phyloP scores from a whole-genome alignment of 2,888 invertebrate genomes.

The Tetragonula carbonaria region DNA sequence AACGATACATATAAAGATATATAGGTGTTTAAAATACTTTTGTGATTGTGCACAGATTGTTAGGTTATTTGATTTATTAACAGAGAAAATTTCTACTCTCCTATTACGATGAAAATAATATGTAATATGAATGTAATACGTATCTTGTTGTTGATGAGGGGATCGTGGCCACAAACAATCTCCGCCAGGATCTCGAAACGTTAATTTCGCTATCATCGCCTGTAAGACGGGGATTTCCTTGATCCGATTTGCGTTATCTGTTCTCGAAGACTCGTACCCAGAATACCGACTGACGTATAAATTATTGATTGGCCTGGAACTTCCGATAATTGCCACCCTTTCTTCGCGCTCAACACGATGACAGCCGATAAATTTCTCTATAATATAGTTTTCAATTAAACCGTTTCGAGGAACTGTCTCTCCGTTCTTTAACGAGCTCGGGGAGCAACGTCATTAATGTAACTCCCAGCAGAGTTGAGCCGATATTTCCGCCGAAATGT shows the following conservation, averaged over 20 bases:
- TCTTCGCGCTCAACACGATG: neutral
- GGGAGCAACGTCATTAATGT: neutral
- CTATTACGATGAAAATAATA: neutral
- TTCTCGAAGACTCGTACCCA: constrained; percentile 38
- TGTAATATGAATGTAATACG: neutral
- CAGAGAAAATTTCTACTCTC: neutral
- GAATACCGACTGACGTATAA: constrained; percentile 29
- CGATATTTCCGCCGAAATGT: no score
- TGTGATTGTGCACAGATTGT: no score
- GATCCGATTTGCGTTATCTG: constrained; percentile 66
- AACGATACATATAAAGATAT: no score
- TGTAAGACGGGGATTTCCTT: constrained; percentile 55
- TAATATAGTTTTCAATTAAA: neutral
- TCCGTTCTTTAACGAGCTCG: neutral
- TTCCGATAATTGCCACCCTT: constrained; percentile 32
- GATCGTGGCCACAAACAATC: neutral
- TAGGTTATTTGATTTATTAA: neutral
- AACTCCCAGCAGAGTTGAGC: neutral
- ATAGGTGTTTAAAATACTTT: no score
- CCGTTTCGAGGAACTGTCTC: neutral
- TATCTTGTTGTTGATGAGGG: neutral
- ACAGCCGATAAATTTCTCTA: neutral
- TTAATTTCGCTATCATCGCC: constrained; percentile 45
- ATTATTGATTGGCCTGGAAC: constrained; percentile 44
- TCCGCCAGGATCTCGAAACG: neutral